Conservation (phyloP, 1,140 invertebrate genomes). For the Lethrus apterus region DNA sequence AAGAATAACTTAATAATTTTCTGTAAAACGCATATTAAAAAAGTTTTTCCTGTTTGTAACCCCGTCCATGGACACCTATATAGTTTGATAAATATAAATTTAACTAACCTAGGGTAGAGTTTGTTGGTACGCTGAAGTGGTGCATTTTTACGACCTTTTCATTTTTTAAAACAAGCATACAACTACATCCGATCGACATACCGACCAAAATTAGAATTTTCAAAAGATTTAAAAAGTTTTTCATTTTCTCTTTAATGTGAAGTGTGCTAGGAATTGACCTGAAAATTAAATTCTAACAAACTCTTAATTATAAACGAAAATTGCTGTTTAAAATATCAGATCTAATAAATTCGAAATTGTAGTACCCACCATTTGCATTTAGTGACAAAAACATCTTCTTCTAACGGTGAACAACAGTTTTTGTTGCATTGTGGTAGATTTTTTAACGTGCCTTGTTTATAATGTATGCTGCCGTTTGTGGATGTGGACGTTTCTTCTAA, state of each 20-base stretch:
- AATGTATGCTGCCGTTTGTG: no score
- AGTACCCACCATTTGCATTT: neutral
- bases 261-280: neutral
- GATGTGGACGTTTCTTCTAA: no score
- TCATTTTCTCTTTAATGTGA: neutral
- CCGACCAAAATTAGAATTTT: constrained; percentile 45
- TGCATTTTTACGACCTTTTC: constrained; percentile 53
- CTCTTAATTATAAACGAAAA: neutral
- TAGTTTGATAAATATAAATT: constrained; percentile 2
- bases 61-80: no score
- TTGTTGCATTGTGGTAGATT: no score
- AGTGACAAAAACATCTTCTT: constrained; percentile 1
- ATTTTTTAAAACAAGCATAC: constrained; percentile 57
- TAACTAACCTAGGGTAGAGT: constrained; percentile 41
- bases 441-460: no score
- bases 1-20: no score
- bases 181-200: constrained; percentile 53
- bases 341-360: no score
- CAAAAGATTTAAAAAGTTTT: constrained; percentile 17
- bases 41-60: no score
- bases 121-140: constrained; percentile 52
- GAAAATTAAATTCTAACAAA: neutral
- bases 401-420: neutral
- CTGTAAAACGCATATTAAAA: no score
- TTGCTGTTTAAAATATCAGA: no score